Percentiles rank a stretch among this genome's conserved stretches.
Conservation (phyloP, 2,113 vertebrate genomes). For the Sardina pilchardus region DNA sequence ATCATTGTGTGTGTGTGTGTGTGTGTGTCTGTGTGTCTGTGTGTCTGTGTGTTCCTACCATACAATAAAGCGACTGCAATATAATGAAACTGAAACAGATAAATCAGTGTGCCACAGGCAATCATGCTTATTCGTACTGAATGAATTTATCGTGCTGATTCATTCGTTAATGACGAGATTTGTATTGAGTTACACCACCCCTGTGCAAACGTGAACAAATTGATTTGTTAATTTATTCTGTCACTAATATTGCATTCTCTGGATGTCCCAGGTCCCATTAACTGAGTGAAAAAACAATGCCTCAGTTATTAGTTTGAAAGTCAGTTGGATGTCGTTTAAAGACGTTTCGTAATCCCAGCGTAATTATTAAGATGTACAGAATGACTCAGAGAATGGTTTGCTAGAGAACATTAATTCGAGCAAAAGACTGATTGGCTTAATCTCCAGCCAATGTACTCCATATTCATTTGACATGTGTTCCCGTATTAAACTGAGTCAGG, state of each 20-base stretch:
- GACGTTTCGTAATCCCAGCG: background rate
- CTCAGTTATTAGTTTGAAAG: background rate
- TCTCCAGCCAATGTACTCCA: background rate
- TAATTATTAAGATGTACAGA: background rate
- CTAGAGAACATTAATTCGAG: background rate
- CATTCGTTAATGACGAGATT: background rate
- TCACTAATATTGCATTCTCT: background rate
- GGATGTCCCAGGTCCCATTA: background rate
- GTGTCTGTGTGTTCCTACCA: background rate
- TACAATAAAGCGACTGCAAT: background rate
- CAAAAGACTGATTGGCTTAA: background rate
- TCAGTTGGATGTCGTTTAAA: background rate
- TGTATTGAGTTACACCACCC: background rate
- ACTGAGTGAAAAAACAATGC: background rate
- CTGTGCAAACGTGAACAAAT: constrained; percentile 12
- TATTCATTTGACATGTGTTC: background rate
- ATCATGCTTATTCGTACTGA: background rate
- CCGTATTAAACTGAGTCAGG: background rate
- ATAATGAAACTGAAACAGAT: background rate
- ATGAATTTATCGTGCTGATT: background rate
- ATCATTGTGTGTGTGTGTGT: constrained; percentile 1
- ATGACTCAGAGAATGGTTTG: background rate
- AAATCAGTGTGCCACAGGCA: background rate
- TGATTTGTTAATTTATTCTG: background rate
- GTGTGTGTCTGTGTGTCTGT: background rate